Conservation (phyloP, 2,888 invertebrate species). For the Sesia apiformis region DNA sequence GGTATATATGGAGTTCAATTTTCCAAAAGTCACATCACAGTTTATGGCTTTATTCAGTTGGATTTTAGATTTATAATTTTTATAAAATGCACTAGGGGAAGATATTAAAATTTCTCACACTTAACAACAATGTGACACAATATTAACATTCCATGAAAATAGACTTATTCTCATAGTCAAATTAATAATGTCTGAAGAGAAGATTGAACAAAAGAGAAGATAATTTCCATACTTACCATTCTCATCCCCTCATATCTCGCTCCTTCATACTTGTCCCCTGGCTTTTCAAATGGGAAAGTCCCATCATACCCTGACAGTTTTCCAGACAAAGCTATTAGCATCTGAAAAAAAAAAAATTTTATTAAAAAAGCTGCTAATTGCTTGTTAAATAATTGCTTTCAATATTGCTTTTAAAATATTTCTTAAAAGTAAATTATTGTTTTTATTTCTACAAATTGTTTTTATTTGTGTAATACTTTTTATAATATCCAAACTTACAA, state of each 20-base stretch:
- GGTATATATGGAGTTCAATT: no score
- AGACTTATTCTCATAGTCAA: no score
- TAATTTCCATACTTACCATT: conserved; percentile 75
- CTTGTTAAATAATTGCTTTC: not conserved
- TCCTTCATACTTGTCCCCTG: conserved; percentile 94
- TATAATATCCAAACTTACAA: no score
- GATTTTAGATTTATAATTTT: no score
- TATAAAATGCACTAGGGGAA: no score
- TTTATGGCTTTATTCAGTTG: no score
- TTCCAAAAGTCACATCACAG: no score
- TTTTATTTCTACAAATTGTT: not conserved
- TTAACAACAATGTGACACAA: no score
- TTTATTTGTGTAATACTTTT: not conserved
- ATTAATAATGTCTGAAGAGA: no score
- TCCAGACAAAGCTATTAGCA: conserved; percentile 95
- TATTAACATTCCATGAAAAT: no score
- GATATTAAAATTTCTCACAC: no score
- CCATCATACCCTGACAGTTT: conserved; percentile 96
- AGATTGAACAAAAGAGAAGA: no score
- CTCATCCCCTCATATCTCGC: conserved; percentile 95
- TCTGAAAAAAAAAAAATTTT: conserved; percentile 72
- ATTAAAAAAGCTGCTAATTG: not conserved
- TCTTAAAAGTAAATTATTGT: not conserved
- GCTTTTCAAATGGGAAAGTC: conserved; percentile 94
- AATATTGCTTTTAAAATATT: conserved; percentile 1